Base-by-base conservation (phyloP, 2,797 vertebrate species). In the Enteromius afrohamiltoni region DNA sequence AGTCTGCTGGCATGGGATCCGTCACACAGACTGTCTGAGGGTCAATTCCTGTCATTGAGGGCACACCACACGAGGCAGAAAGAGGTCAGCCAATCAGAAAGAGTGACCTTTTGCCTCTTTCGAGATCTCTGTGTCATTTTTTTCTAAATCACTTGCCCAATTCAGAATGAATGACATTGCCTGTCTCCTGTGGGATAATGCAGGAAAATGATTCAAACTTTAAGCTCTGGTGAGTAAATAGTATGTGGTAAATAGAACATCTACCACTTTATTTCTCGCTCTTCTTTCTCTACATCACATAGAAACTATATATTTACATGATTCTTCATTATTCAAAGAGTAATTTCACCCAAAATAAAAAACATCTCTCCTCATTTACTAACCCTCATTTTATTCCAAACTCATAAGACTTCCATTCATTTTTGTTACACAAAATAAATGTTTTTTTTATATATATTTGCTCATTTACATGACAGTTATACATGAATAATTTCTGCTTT, bases 61-160 rank as follows among this genome's bases (percentile, higher is more conserved):
- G 7, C 45, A 34, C 7, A 37, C 62, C 77, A 53, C 49, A 68
- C 29, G 29, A 45, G 47, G 78, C 68, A 47, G 19, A 69, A 74
- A 64, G 83, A 65, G 79, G 65, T 68, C 73, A 60, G 78, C 77
- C 82, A 80, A 17, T 55, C 26, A 21, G 49, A 81, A 40, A 55
- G 75, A 55, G 82, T 85, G 83, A 80, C 73, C 77, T 84, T 79
- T 78, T 14, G 45, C 67, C 42, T 73, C 71, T n/a, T 65, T 65
- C 9, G 68, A 47, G 19, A 83, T 82, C 51, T 84, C 45, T 9
- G 21, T 80, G 79, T 86, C 60, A 80, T 42, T 87, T 75, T 45
- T 62, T 60, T 17, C 77, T 84, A 82, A 86, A 34, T 77, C 55
- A 85, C 71, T 42, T 67, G 42, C 75, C 64, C 74, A 13, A 67